Conservation (phyloP, 2,888 invertebrate species). For the Diplolepis rosae region DNA sequence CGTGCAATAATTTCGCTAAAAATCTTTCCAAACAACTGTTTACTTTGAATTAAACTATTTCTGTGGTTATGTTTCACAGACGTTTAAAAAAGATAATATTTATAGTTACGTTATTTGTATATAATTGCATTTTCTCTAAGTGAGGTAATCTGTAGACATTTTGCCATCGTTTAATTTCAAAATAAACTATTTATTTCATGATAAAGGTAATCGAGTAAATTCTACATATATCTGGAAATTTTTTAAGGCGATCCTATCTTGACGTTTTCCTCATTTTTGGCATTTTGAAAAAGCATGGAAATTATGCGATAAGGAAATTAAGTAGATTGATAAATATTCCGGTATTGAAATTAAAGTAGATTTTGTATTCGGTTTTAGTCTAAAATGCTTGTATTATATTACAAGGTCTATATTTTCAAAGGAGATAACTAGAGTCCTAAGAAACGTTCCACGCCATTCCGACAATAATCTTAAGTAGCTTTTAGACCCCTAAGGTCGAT, state of each 20-base stretch:
- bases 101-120: background rate
- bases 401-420: background rate
- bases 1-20: background rate
- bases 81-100: slow-evolving; percentile 3
- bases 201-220: background rate
- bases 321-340: background rate
- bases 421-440: background rate
- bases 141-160: slow-evolving; percentile 5
- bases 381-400: background rate
- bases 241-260: background rate
- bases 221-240: background rate
- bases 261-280: background rate
- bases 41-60: background rate
- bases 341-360: background rate
- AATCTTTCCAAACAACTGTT: background rate
- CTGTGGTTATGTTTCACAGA: slow-evolving; percentile 3
- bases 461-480: background rate
- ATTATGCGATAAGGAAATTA: background rate
- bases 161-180: slow-evolving; percentile 14
- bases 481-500: slow-evolving; percentile 61
- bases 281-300: background rate
- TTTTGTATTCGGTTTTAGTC: background rate
- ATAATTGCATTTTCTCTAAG: background rate
- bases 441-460: background rate
- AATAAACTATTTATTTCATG: slow-evolving; percentile 12